Percentiles rank a stretch among this genome's conserved stretches.
Evolutionary conservation across 1,140 invertebrate genomes (phyloP).

Genomic region (Neomicropteryx cornuta): DNA sequence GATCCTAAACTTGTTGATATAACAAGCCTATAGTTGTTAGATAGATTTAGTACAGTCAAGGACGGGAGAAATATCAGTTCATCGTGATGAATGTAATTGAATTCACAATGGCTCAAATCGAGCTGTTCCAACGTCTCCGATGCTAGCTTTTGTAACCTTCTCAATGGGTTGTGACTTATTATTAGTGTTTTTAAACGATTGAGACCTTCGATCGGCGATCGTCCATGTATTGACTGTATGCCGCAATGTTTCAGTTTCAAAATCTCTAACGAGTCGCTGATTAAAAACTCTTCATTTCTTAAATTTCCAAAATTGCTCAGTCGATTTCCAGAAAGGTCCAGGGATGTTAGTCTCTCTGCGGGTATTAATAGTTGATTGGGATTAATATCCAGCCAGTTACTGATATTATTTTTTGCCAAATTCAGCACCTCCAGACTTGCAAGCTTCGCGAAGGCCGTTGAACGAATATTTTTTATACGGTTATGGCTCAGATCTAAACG

Average conservation of each 20-base stretch:
- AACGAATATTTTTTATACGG: conserved; percentile 28
- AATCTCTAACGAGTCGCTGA: conserved; percentile 36
- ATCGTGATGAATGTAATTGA: conserved; percentile 32
- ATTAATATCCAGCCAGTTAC: conserved; percentile 39
- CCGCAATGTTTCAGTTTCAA: conserved; percentile 40
- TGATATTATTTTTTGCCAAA: conserved; percentile 41
- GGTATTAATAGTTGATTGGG: conserved; percentile 32
- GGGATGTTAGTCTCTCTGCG: conserved; percentile 31
- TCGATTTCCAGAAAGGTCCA: conserved; percentile 39
- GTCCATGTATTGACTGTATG: conserved; percentile 37
- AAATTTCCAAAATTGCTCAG: conserved; percentile 33
- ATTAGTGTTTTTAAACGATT: conserved; percentile 38
- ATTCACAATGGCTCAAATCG: conserved; percentile 42
- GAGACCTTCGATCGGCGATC: conserved; percentile 38
- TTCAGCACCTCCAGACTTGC: conserved; percentile 37
- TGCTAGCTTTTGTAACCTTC: conserved; percentile 31
- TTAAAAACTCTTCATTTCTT: conserved; percentile 32
- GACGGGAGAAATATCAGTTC: conserved; percentile 37
- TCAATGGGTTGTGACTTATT: conserved; percentile 40
- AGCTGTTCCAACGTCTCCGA: conserved; percentile 40
- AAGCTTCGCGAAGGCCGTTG: conserved; percentile 34
- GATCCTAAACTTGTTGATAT: conserved; percentile 23
- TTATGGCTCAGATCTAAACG: conserved; percentile 45
- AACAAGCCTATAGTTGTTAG: conserved; percentile 41
- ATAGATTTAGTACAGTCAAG: conserved; percentile 38